A percentile compares a stretch with the other conserved stretches of the same genome.
phyloP scores from a whole-genome alignment of 1,140 invertebrate genomes.

The Trichonephila inaurata region DNA sequence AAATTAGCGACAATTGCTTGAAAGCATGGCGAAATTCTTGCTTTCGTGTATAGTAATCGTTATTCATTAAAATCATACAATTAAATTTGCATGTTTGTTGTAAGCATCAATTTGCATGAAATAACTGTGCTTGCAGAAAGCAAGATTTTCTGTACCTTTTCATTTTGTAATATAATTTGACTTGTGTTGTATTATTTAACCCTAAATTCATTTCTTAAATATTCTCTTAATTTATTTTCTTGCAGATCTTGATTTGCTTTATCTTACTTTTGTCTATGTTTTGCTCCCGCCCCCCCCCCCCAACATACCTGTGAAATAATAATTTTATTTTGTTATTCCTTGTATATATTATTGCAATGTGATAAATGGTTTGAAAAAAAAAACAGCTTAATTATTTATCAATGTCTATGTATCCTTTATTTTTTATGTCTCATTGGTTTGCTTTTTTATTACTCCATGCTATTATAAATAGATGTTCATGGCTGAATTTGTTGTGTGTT shows the following conservation, averaged over 20 bases:
- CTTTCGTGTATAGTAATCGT: neutral
- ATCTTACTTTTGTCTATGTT: neutral
- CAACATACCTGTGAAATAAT: constrained; percentile 42
- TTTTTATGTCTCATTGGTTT: too few species aligned
- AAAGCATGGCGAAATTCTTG: constrained; percentile 33
- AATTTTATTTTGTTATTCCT: neutral
- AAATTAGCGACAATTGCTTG: constrained; percentile 5
- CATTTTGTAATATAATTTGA: constrained; percentile 2
- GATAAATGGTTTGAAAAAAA: too few species aligned
- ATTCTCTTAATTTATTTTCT: neutral
- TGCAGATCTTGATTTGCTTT: constrained; percentile 1
- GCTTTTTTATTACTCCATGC: too few species aligned
- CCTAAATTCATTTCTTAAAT: neutral
- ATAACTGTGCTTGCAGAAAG: constrained; percentile 2
- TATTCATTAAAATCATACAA: neutral
- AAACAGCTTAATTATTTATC: too few species aligned
- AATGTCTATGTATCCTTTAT: too few species aligned
- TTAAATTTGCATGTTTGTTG: neutral
- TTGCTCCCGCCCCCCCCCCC: too few species aligned
- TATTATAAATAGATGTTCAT: too few species aligned
- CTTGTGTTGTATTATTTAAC: neutral
- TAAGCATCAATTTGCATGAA: neutral
- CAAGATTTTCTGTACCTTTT: constrained; percentile 18
- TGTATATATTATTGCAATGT: too few species aligned
- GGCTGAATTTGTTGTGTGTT: too few species aligned